Conservation (phyloP, 2,113 vertebrate genomes). For the Columba janthina region DNA sequence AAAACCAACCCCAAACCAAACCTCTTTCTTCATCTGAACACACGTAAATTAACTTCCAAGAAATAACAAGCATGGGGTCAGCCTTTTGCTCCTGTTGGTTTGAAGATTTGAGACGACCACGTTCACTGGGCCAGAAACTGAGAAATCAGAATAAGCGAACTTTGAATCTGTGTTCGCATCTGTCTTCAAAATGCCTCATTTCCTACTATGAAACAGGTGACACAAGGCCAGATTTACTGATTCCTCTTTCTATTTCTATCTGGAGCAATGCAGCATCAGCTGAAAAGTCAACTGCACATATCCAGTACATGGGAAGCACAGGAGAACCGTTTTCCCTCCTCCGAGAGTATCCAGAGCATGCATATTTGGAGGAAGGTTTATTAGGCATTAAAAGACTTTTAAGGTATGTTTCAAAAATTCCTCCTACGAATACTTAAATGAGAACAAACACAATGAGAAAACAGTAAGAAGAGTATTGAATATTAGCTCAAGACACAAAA, state of each 20-base stretch:
- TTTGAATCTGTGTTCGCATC: background rate
- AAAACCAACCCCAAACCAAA: background rate
- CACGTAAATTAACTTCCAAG: background rate
- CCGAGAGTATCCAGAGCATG: background rate
- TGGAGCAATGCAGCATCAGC: background rate
- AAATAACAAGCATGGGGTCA: background rate
- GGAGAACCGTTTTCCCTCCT: background rate
- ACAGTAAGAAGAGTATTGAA: background rate
- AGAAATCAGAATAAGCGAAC: background rate
- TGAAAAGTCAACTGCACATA: background rate
- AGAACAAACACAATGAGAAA: background rate
- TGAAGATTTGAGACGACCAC: background rate
- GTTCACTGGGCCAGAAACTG: background rate
- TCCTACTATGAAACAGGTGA: background rate
- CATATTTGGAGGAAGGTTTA: background rate
- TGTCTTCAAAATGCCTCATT: background rate
- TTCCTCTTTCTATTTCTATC: background rate
- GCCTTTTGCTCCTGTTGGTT: background rate
- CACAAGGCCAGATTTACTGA: background rate
- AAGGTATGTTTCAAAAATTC: background rate
- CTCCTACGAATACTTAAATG: background rate
- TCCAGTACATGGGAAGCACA: accelerated
- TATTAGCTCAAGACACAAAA: background rate
- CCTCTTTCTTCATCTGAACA: background rate
- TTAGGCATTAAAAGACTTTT: background rate